Evolutionary conservation across 2,113 vertebrate species (phyloP).

Genomic region (Myocastor coypus): DNA sequence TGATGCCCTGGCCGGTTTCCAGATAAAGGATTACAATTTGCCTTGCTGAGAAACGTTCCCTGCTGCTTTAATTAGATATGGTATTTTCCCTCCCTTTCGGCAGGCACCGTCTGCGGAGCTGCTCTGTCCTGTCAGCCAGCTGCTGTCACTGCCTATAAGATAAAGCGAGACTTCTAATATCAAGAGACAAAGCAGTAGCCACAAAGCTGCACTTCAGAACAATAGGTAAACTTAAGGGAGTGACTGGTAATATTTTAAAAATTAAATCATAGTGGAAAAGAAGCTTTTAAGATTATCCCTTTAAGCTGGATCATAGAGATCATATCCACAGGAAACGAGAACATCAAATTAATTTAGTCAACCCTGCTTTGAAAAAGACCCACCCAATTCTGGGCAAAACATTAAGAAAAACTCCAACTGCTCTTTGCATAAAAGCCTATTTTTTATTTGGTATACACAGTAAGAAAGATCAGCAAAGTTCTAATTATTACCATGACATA

Average conservation of each 20-base stretch:
- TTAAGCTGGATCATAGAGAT: slow-evolving; percentile 50
- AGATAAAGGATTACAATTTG: slow-evolving; percentile 81
- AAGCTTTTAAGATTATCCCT: slow-evolving; percentile 65
- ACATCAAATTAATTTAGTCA: slow-evolving; percentile 58
- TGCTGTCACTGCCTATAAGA: slow-evolving; percentile 68
- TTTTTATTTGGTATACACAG: neutral
- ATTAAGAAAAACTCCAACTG: neutral
- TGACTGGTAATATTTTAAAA: slow-evolving; percentile 61
- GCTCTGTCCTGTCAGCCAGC: slow-evolving; percentile 74
- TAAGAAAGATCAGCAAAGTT: neutral
- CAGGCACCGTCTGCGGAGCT: slow-evolving; percentile 31
- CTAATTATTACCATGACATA: neutral
- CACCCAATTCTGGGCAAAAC: neutral
- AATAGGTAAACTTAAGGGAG: slow-evolving; percentile 47
- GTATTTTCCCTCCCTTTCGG: slow-evolving; percentile 61
- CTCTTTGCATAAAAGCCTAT: neutral
- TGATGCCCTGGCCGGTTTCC: slow-evolving; percentile 78
- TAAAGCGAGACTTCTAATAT: slow-evolving; percentile 45
- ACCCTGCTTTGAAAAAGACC: slow-evolving; percentile 54
- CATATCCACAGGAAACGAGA: slow-evolving; percentile 38
- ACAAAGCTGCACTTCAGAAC: slow-evolving; percentile 60
- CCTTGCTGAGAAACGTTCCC: slow-evolving; percentile 77
- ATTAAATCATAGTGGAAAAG: slow-evolving; percentile 61
- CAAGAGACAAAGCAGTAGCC: slow-evolving; percentile 66
- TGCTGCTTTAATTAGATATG: slow-evolving; percentile 82